Evolutionary conservation across 2,797 vertebrate species (phyloP).

Genomic region (Ctenochaetus hawaiiensis): DNA sequence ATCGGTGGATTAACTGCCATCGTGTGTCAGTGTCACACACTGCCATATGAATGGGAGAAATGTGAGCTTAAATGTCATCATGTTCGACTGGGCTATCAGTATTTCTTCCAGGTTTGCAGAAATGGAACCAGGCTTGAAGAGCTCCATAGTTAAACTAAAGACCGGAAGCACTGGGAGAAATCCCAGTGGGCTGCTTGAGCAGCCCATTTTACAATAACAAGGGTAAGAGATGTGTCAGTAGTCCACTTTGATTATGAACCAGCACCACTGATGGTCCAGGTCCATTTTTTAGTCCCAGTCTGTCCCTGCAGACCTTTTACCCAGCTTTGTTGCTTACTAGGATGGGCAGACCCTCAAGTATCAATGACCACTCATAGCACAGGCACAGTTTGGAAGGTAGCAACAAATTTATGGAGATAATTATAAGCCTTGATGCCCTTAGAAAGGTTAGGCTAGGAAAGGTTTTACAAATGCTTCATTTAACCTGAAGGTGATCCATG

Average conservation of each 20-base stretch:
- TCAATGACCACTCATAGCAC: constrained; percentile 9
- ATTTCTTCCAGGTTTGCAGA: constrained; percentile 9
- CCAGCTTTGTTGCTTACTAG: constrained; percentile 5
- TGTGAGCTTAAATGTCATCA: not conserved
- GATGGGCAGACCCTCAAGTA: not conserved
- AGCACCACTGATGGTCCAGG: not conserved
- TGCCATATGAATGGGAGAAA: not conserved
- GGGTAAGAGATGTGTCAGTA: no score
- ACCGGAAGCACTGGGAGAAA: no score
- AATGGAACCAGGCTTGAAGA: not conserved
- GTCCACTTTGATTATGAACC: no score
- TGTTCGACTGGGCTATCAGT: constrained; percentile 4
- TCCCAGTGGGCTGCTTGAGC: no score
- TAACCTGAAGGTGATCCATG: constrained; percentile 3
- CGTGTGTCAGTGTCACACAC: constrained; percentile 14
- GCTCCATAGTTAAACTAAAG: not conserved
- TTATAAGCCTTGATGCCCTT: not conserved
- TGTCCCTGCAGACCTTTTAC: not conserved
- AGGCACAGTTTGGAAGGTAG: constrained; percentile 15
- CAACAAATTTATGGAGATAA: not conserved
- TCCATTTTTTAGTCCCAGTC: no score
- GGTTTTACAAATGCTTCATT: not conserved
- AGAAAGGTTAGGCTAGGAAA: not conserved
- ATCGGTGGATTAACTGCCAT: not conserved
- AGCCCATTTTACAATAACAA: no score